Evolutionary conservation across 2,797 vertebrate species (phyloP).

Genomic region (Babyrousa celebensis): DNA sequence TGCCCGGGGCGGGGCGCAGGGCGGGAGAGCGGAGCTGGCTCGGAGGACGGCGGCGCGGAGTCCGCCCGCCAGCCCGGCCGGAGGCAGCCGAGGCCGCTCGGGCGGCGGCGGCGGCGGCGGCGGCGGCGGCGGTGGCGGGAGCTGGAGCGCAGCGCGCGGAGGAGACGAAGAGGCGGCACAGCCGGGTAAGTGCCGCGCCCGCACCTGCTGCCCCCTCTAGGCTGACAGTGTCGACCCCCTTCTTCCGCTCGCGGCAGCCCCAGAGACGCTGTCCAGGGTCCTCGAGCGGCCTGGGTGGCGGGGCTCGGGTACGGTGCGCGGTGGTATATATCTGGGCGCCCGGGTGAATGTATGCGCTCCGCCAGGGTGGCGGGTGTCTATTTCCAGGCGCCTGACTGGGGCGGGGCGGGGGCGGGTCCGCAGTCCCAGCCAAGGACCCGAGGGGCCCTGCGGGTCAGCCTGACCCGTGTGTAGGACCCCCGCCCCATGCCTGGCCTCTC

Average conservation of each 20-base stretch:
- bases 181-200: slow-evolving; percentile 72
- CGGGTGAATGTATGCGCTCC: neutral
- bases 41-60: slow-evolving; percentile 58
- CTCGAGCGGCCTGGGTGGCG: neutral
- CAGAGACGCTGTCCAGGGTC: slow-evolving; percentile 72
- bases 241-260: fast-evolving
- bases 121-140: slow-evolving; percentile 31
- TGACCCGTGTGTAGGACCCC: neutral
- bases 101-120: slow-evolving; percentile 32
- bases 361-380: slow-evolving; percentile 30
- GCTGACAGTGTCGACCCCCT: neutral
- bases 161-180: neutral
- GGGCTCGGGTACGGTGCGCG: neutral
- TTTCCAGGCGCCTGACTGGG: slow-evolving; percentile 64
- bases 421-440: neutral
- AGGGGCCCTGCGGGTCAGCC: neutral
- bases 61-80: slow-evolving; percentile 67
- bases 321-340: neutral
- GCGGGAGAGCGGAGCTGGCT: slow-evolving; percentile 71
- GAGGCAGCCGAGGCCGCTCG: slow-evolving; percentile 60
- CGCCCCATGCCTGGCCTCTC: neutral
- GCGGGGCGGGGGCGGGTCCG: slow-evolving; percentile 74
- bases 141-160: slow-evolving; percentile 1
- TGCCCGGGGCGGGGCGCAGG: slow-evolving; percentile 84
- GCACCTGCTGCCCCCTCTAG: neutral